Evolutionary conservation across 2,888 invertebrate species (phyloP), one percentile per base, ranked within the genome.

Genomic region (Acanthosoma haemorrhoidale): DNA sequence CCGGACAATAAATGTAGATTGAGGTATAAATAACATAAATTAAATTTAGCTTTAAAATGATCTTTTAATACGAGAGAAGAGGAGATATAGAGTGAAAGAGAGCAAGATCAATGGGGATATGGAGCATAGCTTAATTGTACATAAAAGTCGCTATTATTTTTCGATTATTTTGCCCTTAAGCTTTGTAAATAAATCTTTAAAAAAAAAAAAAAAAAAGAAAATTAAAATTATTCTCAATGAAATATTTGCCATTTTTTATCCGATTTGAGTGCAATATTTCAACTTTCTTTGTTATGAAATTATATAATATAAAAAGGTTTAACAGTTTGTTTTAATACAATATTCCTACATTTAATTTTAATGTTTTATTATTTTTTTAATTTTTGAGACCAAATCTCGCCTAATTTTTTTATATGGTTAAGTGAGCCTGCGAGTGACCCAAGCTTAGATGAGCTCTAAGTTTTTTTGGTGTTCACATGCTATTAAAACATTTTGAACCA

Each of bases 121-220:
- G 18, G 59, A 64, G 64, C 64, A 15, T 64, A 64, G 38, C 64
- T 64, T 64, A 64, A 41, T 64, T 64, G 64, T 64, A 64, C 31
- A 64, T 64, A 64, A 64, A 64, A 64, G 15, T 38, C 64, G 64
- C 64, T 64, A 39, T 64, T 64, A 64, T 64, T 64, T 64, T 51
- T 64, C 41, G 9, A 41, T 64, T 64, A 41, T 64, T 64, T 61
- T 64, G 61, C 61, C 61, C 25, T 61, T 61, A 36, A 61, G 61
- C 61, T 61, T 61, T 61, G 61, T 61, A 61, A 61, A 61, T 61
- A 61, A 61, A 11, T 21, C 18, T 11, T 36, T 60, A 21, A 60
- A 32, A 60, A 21, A 21, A 61, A 36, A 18, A 60, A 61, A 38
- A 38, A 16, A 38, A 18, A 32, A 32, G n/a, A 51, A 43, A 51